phyloP scores from a whole-genome alignment of 1,140 invertebrate genomes.

The Venturia canescens region DNA sequence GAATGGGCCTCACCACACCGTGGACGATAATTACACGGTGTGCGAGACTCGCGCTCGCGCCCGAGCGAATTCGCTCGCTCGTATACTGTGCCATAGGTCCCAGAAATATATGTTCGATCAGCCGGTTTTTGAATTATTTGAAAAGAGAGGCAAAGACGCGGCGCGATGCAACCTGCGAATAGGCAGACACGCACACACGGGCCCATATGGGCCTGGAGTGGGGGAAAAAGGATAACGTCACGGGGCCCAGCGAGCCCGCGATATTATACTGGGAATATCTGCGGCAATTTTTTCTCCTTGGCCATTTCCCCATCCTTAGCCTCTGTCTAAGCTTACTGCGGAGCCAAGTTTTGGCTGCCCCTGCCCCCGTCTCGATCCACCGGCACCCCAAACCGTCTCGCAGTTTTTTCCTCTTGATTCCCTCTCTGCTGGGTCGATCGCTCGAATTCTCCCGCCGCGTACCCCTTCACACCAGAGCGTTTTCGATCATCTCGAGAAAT shows the following conservation, averaged over 20 bases:
- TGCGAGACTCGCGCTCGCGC: constrained; percentile 62
- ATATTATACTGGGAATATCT: constrained; percentile 74
- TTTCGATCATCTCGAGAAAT: neutral
- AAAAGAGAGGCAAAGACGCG: constrained; percentile 75
- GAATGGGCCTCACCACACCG: constrained; percentile 49
- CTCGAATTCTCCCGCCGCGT: constrained; percentile 19
- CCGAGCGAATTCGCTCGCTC: constrained; percentile 29
- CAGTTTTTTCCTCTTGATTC: constrained; percentile 46
- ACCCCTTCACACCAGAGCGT: constrained; percentile 6
- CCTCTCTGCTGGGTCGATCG: constrained; percentile 48
- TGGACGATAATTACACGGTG: constrained; percentile 77
- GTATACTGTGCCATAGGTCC: constrained; percentile 49
- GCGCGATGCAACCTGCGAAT: constrained; percentile 45
- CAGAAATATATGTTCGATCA: constrained; percentile 78
- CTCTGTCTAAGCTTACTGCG: constrained; percentile 55
- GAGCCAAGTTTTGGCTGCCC: constrained; percentile 26
- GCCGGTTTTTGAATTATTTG: constrained; percentile 78
- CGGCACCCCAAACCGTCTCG: constrained; percentile 26
- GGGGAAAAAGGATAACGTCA: neutral
- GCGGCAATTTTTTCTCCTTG: constrained; percentile 63
- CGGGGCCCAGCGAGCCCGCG: constrained; percentile 52
- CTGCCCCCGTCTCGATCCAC: constrained; percentile 21
- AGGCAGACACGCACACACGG: constrained; percentile 15
- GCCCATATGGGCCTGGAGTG: neutral
- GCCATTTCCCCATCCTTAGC: constrained; percentile 47